A percentile compares a stretch with the other conserved stretches of the same genome.
phyloP scores from a whole-genome alignment of 2,888 invertebrate species.

The Chrysina gloriosa region DNA sequence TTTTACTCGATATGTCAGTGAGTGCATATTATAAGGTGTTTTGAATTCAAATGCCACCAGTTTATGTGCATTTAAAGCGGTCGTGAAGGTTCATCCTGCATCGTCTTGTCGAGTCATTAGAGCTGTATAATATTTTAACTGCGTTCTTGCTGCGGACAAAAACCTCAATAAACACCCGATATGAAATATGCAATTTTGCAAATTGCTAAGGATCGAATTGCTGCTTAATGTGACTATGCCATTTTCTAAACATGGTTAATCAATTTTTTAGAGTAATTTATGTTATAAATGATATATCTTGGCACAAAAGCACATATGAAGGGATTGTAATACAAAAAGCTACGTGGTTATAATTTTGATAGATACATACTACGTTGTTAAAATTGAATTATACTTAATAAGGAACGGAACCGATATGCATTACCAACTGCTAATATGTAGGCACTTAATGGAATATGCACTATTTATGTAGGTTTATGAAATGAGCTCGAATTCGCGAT shows the following conservation, averaged over 20 bases:
- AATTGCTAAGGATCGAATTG: background rate
- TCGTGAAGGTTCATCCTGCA: constrained; percentile 29
- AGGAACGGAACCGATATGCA: too few species aligned
- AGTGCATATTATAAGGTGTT: constrained; percentile 35
- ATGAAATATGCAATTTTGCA: constrained; percentile 5
- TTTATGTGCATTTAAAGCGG: constrained; percentile 38
- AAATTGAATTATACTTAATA: too few species aligned
- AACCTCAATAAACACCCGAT: constrained; percentile 1
- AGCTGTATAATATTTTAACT: constrained; percentile 10
- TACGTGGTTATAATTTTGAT: too few species aligned
- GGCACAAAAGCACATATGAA: too few species aligned
- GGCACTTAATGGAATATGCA: too few species aligned
- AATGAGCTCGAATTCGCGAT: too few species aligned
- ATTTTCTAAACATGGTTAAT: background rate
- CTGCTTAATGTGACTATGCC: background rate
- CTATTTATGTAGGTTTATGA: too few species aligned
- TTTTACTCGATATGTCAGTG: constrained; percentile 3
- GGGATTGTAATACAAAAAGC: too few species aligned
- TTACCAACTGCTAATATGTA: too few species aligned
- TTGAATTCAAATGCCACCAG: constrained; percentile 33
- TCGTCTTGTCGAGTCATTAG: constrained; percentile 5
- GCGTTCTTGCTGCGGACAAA: background rate
- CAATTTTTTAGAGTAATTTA: background rate
- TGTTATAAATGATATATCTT: background rate
- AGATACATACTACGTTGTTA: too few species aligned